Base-by-base conservation (phyloP, 2,797 vertebrate species). In the Salmo trutta region DNA sequence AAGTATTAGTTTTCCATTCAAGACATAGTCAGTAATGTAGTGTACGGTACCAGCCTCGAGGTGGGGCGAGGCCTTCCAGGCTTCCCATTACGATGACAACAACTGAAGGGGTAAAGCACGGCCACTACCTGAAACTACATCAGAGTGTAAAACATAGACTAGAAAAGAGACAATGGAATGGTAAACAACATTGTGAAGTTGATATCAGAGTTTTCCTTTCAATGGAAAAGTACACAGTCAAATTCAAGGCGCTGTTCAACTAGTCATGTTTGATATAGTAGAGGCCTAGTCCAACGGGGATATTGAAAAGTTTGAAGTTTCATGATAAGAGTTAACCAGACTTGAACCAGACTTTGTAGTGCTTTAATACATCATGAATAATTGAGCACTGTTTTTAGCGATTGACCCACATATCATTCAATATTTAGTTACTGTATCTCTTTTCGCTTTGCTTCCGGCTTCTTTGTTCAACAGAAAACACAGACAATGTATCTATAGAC, bases 171-270 rank as follows among this genome's bases (percentile, higher is more conserved):
- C 81, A 87, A 83, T 82, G 4, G 24, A 29, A 27, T 15, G 33
- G 31, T n/a, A 88, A 91, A 85, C 85, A 79, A 84, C 78, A 91
- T 3, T 16, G 16, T 91, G 41, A 47, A 76, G 75, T 47, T 52
- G 77, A 84, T 78, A 77, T 79, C 77, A 80, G 2, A 3, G 76
- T 86, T 91, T 90, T 88, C 85, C 84, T 83, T 78, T 68, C 88
- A 86, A 85, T 16, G 1, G 81, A 53, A 84, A 85, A 80, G 62
- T 76, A 77, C 59, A 62, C 75, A 75, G 53, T 68, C 77, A 84
- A 82, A 83, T 19, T 5, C 33, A 14, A 77, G 76, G 52, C 75
- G 73, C 67, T 14, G 64, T 74, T 66, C 31, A 14, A 69, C 64
- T n/a, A 14, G 59, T 76, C 67, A 69, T 71, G 81, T 86, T 82